These are phyloP conservation scores for Semaprochilodus insignis DNA, from an alignment of 2,797 vertebrate genomes.

Conservation along the genomic window DNA sequence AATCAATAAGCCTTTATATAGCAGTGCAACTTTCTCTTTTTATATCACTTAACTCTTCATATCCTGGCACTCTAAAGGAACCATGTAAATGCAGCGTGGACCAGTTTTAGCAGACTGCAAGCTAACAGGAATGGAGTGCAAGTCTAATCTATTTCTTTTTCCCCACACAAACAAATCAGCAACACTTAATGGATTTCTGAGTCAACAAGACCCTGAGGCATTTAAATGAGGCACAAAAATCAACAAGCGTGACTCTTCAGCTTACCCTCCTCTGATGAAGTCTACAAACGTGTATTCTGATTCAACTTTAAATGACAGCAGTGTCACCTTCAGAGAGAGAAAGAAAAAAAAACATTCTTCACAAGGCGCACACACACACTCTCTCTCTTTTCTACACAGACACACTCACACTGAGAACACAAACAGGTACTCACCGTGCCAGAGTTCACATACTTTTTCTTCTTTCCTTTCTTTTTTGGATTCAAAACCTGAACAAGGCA, in stretches of 20 bases:
- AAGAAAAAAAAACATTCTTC: constrained; percentile 3
- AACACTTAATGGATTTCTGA: constrained; percentile 34
- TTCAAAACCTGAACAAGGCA: constrained; percentile 82
- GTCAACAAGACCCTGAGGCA: constrained; percentile 13
- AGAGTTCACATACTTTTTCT: constrained; percentile 94
- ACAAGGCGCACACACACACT: constrained; percentile 28
- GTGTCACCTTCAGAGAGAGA: constrained; percentile 84
- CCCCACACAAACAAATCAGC: constrained; percentile 37
- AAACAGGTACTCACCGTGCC: constrained; percentile 85
- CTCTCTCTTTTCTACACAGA: constrained; percentile 12
- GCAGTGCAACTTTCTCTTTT: background rate
- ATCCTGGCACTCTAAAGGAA: background rate
- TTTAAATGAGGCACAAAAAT: constrained; percentile 60
- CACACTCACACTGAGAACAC: background rate
- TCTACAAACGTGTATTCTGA: constrained; percentile 97
- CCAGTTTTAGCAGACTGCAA: background rate
- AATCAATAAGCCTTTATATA: constrained; percentile 7
- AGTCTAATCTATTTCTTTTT: constrained; percentile 4
- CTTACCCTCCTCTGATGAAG: constrained; percentile 98
- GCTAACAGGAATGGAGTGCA: constrained; percentile 22
- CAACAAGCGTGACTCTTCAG: constrained; percentile 41
- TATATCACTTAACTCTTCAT: background rate
- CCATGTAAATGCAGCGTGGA: background rate
- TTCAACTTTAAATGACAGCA: constrained; percentile 96
- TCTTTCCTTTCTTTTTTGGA: constrained; percentile 95